A percentile compares a stretch with the other conserved stretches of the same genome.
Conservation (phyloP, 2,797 vertebrate genomes). For the Xiphophorus birchmanni region DNA sequence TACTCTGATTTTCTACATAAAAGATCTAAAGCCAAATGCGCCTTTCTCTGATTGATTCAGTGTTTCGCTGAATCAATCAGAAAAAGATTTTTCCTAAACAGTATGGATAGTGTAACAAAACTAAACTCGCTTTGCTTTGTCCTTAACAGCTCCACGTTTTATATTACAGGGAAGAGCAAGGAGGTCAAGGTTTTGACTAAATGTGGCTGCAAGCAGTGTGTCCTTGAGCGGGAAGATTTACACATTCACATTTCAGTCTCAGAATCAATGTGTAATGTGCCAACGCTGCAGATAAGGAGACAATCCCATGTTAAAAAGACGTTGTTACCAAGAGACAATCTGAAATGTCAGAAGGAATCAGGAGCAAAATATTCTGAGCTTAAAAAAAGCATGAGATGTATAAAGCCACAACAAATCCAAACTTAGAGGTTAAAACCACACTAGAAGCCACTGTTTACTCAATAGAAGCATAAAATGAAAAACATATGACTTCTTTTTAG, state of each 20-base stretch:
- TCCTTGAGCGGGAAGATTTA: conserved; percentile 22
- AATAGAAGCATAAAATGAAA: not conserved
- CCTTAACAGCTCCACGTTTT: not conserved
- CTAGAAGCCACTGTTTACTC: not conserved
- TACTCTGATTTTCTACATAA: too few relatives aligned
- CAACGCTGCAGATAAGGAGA: conserved; percentile 25
- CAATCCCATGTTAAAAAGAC: conserved; percentile 9
- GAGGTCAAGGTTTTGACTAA: conserved; percentile 23
- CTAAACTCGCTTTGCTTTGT: not conserved
- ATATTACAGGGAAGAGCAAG: conserved; percentile 33
- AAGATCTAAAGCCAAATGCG: too few relatives aligned
- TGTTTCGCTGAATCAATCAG: too few relatives aligned
- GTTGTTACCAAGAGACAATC: conserved; percentile 28
- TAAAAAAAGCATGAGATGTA: not conserved
- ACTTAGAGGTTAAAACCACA: not conserved
- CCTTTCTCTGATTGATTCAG: too few relatives aligned
- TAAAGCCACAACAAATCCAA: conserved; percentile 3
- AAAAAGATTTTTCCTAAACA: too few relatives aligned
- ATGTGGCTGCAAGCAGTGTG: conserved; percentile 9
- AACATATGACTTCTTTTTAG: not conserved
- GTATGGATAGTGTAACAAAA: not conserved
- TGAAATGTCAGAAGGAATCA: conserved; percentile 8
- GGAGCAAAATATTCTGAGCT: not conserved
- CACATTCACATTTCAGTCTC: conserved; percentile 46
- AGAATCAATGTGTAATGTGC: conserved; percentile 16